These are phyloP conservation scores for Globodera ellingtonae DNA, from an alignment of 1,140 invertebrate genomes.

Conservation along the genomic window DNA sequence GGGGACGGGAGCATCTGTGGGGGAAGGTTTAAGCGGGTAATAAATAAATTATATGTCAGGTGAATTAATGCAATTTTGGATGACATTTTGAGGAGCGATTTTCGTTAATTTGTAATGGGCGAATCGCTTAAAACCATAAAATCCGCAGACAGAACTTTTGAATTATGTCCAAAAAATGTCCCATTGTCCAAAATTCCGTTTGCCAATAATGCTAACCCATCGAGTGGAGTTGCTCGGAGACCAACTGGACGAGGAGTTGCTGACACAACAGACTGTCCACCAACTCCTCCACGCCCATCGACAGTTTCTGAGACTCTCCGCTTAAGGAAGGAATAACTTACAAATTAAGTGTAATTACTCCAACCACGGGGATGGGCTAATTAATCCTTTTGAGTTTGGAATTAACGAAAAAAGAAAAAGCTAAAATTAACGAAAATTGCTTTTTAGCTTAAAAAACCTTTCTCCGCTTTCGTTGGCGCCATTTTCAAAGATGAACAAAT, in stretches of 20 bases:
- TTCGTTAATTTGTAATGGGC: slow-evolving; percentile 5
- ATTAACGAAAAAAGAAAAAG: too few species aligned
- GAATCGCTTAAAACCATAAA: too few species aligned
- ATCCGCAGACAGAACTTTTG: too few species aligned
- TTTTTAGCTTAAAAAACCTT: not conserved
- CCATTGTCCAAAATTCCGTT: too few species aligned
- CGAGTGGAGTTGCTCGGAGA: slow-evolving; percentile 8
- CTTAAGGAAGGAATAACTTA: not conserved
- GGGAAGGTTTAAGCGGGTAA: too few species aligned
- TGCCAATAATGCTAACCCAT: not conserved
- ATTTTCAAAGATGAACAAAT: slow-evolving; percentile 26
- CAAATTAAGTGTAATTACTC: not conserved
- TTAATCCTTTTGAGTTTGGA: too few species aligned
- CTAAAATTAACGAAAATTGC: too few species aligned
- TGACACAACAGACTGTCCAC: slow-evolving; percentile 28
- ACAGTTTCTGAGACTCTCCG: slow-evolving; percentile 15
- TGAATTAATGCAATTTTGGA: not conserved
- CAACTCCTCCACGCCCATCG: slow-evolving; percentile 22
- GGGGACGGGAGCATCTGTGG: not conserved
- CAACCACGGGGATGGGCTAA: too few species aligned
- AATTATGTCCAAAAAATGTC: too few species aligned
- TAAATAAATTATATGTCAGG: too few species aligned
- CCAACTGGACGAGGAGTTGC: slow-evolving; percentile 19
- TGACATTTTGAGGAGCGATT: not conserved
- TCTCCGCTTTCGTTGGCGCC: not conserved